These are phyloP conservation scores for Spheniscus mendiculus DNA, from an alignment of 2,113 vertebrate genomes.

Conservation along the genomic window DNA sequence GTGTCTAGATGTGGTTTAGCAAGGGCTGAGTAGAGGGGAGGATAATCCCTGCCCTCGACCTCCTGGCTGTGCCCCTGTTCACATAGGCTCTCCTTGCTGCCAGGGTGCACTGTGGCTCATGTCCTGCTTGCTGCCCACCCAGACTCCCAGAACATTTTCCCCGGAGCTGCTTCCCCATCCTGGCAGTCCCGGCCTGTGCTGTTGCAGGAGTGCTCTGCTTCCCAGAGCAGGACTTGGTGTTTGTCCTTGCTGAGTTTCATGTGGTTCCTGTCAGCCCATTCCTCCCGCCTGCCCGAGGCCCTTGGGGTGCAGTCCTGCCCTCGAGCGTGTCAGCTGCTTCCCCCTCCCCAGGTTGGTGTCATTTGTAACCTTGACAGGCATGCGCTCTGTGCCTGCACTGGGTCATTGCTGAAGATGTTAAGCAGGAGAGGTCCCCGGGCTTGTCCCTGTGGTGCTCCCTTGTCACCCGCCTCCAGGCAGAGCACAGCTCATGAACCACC, in stretches of 20 bases:
- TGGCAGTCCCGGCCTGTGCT: background rate
- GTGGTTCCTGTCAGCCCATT: background rate
- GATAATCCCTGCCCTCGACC: background rate
- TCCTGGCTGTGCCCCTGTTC: background rate
- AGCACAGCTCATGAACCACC: background rate
- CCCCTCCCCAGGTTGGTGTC: background rate
- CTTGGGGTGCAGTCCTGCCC: background rate
- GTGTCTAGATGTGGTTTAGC: background rate
- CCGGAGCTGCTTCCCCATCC: background rate
- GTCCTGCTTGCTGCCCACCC: background rate
- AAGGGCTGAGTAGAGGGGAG: background rate
- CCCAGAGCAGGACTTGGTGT: background rate
- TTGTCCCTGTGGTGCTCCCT: background rate
- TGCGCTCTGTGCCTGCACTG: background rate
- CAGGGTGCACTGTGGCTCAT: background rate
- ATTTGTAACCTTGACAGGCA: accelerated
- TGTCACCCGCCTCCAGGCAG: background rate
- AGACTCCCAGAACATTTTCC: background rate
- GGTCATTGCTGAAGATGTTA: background rate
- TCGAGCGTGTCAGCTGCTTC: background rate
- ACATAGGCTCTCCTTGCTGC: background rate
- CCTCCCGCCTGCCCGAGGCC: background rate
- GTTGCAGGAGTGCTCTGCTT: background rate
- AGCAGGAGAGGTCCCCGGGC: background rate
- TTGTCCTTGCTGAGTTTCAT: background rate